phyloP scores from a whole-genome alignment of 2,888 invertebrate genomes.

The Sycophila texana region DNA sequence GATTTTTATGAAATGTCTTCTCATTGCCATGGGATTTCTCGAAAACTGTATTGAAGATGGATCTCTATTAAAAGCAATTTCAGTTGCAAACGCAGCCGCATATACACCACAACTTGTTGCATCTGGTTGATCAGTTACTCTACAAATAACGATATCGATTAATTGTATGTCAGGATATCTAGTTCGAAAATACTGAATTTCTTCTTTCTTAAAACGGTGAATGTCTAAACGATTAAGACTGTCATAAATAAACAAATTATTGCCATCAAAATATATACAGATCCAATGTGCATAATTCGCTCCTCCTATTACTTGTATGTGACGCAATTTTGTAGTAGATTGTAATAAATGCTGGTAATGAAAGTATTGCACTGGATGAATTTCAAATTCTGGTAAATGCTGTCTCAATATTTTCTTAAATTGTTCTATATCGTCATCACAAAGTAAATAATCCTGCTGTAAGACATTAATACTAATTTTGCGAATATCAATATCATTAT shows the following conservation, averaged over 20 bases:
- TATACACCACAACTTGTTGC: conserved; percentile 48
- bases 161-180: background rate
- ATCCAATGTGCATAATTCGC: background rate
- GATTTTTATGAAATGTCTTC: background rate
- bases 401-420: too few relatives aligned
- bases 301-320: conserved; percentile 6
- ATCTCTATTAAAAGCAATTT: background rate
- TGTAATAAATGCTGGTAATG: background rate
- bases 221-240: background rate
- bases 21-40: background rate
- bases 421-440: background rate
- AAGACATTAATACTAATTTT: background rate
- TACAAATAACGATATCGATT: background rate
- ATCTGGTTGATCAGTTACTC: conserved; percentile 35
- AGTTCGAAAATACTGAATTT: background rate
- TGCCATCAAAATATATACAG: background rate
- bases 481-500: background rate
- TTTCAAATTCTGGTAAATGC: background rate
- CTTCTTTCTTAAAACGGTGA: background rate
- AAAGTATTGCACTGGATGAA: background rate
- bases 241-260: background rate
- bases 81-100: conserved; percentile 22
- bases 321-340: too few relatives aligned
- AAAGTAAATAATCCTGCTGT: background rate
- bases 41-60: background rate